These are phyloP conservation scores for Eilema sororculum DNA, from an alignment of 2,888 invertebrate genomes.

Conservation along the genomic window DNA sequence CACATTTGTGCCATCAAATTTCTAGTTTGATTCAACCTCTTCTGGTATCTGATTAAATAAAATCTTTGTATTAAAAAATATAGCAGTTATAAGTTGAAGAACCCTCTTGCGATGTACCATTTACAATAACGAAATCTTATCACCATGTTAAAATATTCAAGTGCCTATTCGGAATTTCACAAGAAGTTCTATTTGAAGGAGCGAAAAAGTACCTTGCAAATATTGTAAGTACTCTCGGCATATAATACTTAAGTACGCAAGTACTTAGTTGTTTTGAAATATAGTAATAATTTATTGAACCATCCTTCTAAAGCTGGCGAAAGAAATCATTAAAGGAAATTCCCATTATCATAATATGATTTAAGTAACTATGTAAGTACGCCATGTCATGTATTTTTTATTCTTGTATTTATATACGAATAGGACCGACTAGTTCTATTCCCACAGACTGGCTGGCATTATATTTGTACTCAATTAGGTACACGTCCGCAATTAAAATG, in stretches of 20 bases:
- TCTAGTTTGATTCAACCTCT: too few species aligned
- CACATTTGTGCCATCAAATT: too few species aligned
- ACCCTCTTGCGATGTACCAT: not conserved
- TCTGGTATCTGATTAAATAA: too few species aligned
- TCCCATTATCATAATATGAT: too few species aligned
- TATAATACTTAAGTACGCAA: not conserved
- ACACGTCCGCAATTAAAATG: too few species aligned
- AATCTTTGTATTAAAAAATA: not conserved
- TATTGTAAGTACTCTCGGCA: not conserved
- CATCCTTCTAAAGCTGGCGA: not conserved
- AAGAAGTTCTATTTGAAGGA: not conserved
- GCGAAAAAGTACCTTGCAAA: not conserved
- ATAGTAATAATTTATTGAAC: not conserved
- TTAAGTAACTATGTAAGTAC: too few species aligned
- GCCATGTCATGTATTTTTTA: too few species aligned
- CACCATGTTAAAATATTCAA: not conserved
- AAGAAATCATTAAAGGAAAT: not conserved
- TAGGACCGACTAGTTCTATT: too few species aligned
- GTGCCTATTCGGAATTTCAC: not conserved
- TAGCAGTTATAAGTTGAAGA: not conserved
- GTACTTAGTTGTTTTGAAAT: not conserved
- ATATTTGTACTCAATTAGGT: too few species aligned
- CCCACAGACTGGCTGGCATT: too few species aligned
- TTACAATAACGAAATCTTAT: slow-evolving; percentile 1
- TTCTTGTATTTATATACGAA: too few species aligned